A percentile compares a stretch with the other conserved stretches of the same genome.
phyloP scores from a whole-genome alignment of 1,140 invertebrate species.

The Drosophila malerkotliana region DNA sequence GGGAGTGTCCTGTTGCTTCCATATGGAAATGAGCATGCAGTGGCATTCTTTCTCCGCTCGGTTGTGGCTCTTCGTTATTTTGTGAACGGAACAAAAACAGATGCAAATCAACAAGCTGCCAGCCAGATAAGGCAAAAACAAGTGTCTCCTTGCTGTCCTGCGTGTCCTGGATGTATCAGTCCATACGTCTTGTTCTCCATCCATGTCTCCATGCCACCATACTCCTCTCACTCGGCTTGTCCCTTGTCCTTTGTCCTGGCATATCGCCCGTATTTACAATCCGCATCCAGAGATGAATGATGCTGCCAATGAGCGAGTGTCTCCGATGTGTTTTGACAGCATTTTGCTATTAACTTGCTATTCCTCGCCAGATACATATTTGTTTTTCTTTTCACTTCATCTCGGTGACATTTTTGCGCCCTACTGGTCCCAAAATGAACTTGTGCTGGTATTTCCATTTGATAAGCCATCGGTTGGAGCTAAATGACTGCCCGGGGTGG shows the following conservation, averaged over 20 bases:
- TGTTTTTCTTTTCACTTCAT: slow-evolving; percentile 44
- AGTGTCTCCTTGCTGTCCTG: slow-evolving; percentile 45
- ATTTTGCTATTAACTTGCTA: slow-evolving; percentile 67
- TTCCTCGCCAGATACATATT: slow-evolving; percentile 40
- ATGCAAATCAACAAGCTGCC: slow-evolving; percentile 72
- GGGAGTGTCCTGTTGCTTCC: not conserved
- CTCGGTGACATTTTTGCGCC: slow-evolving; percentile 17
- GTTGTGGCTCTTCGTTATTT: slow-evolving; percentile 43
- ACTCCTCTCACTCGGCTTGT: not conserved
- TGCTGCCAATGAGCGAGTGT: slow-evolving; percentile 59
- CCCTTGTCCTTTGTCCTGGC: slow-evolving; percentile 16
- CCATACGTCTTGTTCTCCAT: not conserved
- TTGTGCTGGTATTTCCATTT: slow-evolving; percentile 14
- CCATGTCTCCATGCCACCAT: not conserved
- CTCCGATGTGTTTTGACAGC: slow-evolving; percentile 59
- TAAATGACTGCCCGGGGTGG: slow-evolving; percentile 32
- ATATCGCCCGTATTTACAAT: slow-evolving; percentile 47
- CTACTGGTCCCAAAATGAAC: slow-evolving; percentile 8
- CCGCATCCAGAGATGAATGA: slow-evolving; percentile 64
- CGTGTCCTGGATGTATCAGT: slow-evolving; percentile 37
- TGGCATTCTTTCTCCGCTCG: slow-evolving; percentile 24
- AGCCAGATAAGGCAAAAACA: slow-evolving; percentile 54
- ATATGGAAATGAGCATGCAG: slow-evolving; percentile 57
- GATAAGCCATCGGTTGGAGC: slow-evolving; percentile 37
- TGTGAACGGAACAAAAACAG: slow-evolving; percentile 59